Evolutionary conservation across 2,113 vertebrate species (phyloP), one percentile per base, ranked within the genome.

Genomic region (Ondatra zibethicus): DNA sequence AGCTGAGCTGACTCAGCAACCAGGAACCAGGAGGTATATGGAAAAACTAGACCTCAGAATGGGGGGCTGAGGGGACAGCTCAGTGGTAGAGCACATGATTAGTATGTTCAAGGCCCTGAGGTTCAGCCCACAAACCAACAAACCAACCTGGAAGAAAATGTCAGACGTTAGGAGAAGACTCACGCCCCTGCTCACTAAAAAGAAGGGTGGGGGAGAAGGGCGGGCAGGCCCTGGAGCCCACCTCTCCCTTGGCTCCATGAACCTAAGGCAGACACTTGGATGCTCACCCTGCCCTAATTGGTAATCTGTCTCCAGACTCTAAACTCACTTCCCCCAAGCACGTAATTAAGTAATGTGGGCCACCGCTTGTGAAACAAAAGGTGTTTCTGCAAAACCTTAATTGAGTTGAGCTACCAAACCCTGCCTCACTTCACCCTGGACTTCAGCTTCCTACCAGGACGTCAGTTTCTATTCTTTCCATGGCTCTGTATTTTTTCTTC

Each of bases 1-100:
- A 94, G 97, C 94, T 94, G 93, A 95, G 92, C 76, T 8, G 42
- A 84, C 73, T 92, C 93, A 96, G 95, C 88, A 80, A 19, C 36
- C 10, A 3, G 39, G 2, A 39, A 47, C 21, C 73, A 84, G 77
- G 31, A 96, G 66, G 52, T 6, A 2, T 19, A 11, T 52, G 85
- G 93, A 94, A 90, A 95, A 92, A 58, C 55, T 0, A 33, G 78
- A 92, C 45, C 8, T 89, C 73, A 50, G 61, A 6, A 5, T 7
- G 17, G 23, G 17, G 23, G 23, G 14, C 58, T 45, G 77, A 39
- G 42, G 14, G 13, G 9, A 23, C 19, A 85, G 52, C 70, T 94
- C n/a, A 77, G 31, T 12, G 55, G 55, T 4, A 17, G 27, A 6
- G 19, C 19, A 27, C 23, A 9, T 36, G 58, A 36, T 47, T 42